Base-by-base conservation (phyloP, 2,888 invertebrate species). In the Andrena dorsata region DNA sequence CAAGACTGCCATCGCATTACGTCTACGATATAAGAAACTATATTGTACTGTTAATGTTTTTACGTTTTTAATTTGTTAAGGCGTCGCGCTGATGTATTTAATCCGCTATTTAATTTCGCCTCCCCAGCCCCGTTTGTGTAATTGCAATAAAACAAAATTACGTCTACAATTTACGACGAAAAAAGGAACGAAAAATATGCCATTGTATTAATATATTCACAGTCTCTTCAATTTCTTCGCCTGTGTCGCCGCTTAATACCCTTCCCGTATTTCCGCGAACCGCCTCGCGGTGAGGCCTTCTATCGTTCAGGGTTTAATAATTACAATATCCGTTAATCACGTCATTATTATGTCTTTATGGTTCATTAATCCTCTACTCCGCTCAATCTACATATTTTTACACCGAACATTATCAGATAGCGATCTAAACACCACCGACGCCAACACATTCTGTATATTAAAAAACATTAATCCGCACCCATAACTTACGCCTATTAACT, bases 1-100 rank as follows among this genome's bases (percentile, higher is more conserved):
- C 91, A 93, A 93, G 93, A 93, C 93, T 93, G 93, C 93, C 93
- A 93, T 91, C 92, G 90, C 90, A 92, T 90, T 91, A 91, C 89
- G 86, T 92, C 91, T 91, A 92, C 90, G 89, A 91, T 92, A 92
- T 92, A 92, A 92, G 90, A 91, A 91, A 91, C 90, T 90, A 91
- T 92, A 92, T 91, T 91, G 90, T 92, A 92, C 91, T 91, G 93
- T 93, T 93, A 92, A 93, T 91, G 91, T 93, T 92, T 93, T 92
- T 92, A 92, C 92, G 92, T 92, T 93, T 92, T 92, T 92, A 92
- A 92, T 92, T 91, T 90, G 91, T 92, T 92, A 90, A 92, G 80
- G 90, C 91, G 90, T 92, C 91, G 91, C 91, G 88, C 88, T 88
- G 77, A 89, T 90, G 85, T 90, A 90, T 88, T 88, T 88, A 84